A percentile compares a stretch with the other conserved stretches of the same genome.
These are phyloP conservation scores for Palythoa heliodiscus DNA, from an alignment of 92 coral and sea anemone species.

Conservation along the genomic window DNA sequence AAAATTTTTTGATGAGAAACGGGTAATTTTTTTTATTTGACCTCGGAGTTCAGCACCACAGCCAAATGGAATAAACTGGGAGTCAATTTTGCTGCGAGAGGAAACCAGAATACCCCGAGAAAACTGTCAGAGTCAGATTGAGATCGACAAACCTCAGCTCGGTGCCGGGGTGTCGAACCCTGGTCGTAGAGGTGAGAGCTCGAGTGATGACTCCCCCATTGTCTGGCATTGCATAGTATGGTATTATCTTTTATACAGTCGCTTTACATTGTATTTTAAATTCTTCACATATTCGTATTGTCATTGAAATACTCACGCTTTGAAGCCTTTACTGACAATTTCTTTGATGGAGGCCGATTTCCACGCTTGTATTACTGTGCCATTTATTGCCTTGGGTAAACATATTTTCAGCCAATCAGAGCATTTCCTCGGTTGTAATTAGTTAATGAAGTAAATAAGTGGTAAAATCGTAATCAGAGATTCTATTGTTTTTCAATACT, in stretches of 20 bases:
- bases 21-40: no score
- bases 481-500: no score
- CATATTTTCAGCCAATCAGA: not conserved
- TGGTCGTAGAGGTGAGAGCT: no score
- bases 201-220: no score
- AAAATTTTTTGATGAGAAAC: no score
- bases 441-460: not conserved
- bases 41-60: no score
- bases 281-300: not conserved
- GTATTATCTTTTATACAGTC: not conserved
- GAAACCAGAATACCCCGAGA: no score
- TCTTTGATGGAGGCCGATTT: constrained; percentile 56
- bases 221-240: not conserved
- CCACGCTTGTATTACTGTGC: constrained; percentile 79
- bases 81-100: no score
- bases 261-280: not conserved
- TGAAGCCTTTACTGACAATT: constrained; percentile 55
- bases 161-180: no score
- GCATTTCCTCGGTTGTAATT: not conserved
- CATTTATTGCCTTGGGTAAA: constrained; percentile 49
- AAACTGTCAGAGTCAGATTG: no score
- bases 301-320: constrained; percentile 57
- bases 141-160: no score
- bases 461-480: not conserved
- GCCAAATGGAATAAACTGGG: no score